phyloP scores from a whole-genome alignment of 1,140 invertebrate species.

The Bombyx mandarina region DNA sequence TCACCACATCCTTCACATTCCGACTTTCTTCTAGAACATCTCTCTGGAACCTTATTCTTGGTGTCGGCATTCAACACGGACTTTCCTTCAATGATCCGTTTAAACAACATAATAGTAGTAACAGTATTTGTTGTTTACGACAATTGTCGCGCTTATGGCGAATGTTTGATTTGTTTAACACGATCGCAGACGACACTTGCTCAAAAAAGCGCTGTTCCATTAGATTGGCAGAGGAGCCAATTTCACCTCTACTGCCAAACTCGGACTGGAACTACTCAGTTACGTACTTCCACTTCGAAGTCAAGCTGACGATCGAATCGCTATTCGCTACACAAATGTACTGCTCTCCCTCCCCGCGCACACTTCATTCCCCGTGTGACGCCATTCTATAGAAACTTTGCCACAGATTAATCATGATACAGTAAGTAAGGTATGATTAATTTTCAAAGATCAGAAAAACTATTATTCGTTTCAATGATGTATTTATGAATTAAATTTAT shows the following conservation, averaged over 20 bases:
- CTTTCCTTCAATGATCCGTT: slow-evolving; percentile 72
- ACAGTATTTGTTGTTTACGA: slow-evolving; percentile 66
- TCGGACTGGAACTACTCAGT: slow-evolving; percentile 31
- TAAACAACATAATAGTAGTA: slow-evolving; percentile 70
- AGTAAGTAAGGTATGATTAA: too few relatives aligned
- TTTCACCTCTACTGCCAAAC: slow-evolving; percentile 59
- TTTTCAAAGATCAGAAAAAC: too few relatives aligned
- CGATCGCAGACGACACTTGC: slow-evolving; percentile 47
- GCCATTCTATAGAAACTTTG: slow-evolving; percentile 12
- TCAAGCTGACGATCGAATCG: slow-evolving; percentile 29
- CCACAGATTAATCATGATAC: slow-evolving; percentile 21
- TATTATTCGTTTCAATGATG: too few relatives aligned
- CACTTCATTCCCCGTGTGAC: slow-evolving; percentile 6
- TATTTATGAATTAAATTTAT: too few relatives aligned
- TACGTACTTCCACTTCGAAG: slow-evolving; percentile 11
- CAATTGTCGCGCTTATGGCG: slow-evolving; percentile 59
- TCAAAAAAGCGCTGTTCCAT: slow-evolving; percentile 67
- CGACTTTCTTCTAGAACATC: slow-evolving; percentile 64
- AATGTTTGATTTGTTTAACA: slow-evolving; percentile 63
- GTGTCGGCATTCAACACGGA: slow-evolving; percentile 64
- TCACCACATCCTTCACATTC: slow-evolving; percentile 65
- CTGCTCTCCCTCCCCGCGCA: slow-evolving; percentile 16
- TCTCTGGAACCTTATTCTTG: slow-evolving; percentile 48
- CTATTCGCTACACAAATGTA: slow-evolving; percentile 9
- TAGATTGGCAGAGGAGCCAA: slow-evolving; percentile 63